phyloP scores from a whole-genome alignment of 2,888 invertebrate species.

The Danaus chrysippus region DNA sequence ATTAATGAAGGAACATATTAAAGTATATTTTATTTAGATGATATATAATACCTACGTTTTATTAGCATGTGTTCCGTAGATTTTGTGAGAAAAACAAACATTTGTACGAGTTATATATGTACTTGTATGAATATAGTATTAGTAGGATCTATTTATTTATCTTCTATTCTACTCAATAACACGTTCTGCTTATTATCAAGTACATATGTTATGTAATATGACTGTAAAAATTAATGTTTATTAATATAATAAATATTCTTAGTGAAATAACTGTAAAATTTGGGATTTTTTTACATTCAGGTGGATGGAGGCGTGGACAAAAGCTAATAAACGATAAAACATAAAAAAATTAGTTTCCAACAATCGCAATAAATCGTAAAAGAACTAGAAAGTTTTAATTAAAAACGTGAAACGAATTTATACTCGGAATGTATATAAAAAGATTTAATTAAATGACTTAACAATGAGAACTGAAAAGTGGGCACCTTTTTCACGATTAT shows the following conservation, averaged over 20 bases:
- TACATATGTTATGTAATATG: neutral
- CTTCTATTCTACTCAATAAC: too few species aligned
- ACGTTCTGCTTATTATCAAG: too few species aligned
- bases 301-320: neutral
- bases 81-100: too few species aligned
- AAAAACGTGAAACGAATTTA: slow-evolving; percentile 33
- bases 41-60: too few species aligned
- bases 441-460: slow-evolving; percentile 26
- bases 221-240: neutral
- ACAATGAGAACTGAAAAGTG: slow-evolving; percentile 1
- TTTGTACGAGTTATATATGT: too few species aligned
- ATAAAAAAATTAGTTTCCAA: slow-evolving; percentile 19
- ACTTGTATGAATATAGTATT: too few species aligned
- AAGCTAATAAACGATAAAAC: slow-evolving; percentile 12
- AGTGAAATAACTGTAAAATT: neutral
- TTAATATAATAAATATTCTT: neutral
- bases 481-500: slow-evolving; percentile 1
- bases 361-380: slow-evolving; percentile 27
- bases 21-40: too few species aligned
- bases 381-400: slow-evolving; percentile 33
- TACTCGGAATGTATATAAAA: slow-evolving; percentile 23
- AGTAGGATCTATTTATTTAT: too few species aligned
- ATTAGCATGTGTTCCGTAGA: too few species aligned
- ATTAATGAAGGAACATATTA: too few species aligned
- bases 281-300: neutral